These are phyloP conservation scores for Papilio polytes DNA, from an alignment of 1,140 invertebrate genomes.

Conservation along the genomic window DNA sequence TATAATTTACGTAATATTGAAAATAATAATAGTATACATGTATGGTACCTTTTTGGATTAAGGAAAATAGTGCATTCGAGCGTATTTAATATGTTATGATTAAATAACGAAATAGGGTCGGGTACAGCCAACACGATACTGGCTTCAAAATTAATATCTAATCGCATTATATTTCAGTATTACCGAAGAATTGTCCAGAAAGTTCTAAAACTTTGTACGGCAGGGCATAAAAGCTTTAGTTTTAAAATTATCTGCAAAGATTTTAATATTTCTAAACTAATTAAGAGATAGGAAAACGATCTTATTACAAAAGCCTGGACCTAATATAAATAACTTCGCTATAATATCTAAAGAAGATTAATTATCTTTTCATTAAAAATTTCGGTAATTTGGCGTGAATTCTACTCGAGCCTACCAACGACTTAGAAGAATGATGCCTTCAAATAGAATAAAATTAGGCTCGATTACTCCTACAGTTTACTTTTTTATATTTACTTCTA, in stretches of 20 bases:
- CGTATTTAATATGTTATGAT: slow-evolving; percentile 15
- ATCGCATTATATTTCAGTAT: background rate
- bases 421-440: background rate
- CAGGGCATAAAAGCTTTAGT: background rate
- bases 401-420: background rate
- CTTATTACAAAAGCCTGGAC: background rate
- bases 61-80: slow-evolving; percentile 16
- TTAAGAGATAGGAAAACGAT: background rate
- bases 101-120: slow-evolving; percentile 13
- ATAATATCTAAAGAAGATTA: slow-evolving; percentile 18
- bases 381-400: slow-evolving; percentile 1
- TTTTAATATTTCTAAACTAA: background rate
- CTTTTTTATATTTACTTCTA: too few species aligned
- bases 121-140: background rate
- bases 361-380: slow-evolving; percentile 18
- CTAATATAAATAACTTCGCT: background rate
- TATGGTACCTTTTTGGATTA: slow-evolving; percentile 17
- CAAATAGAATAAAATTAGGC: background rate
- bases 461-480: background rate
- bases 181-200: background rate
- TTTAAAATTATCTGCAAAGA: background rate
- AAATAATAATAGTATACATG: background rate
- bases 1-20: slow-evolving; percentile 28
- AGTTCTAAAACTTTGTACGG: background rate
- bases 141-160: background rate